phyloP scores from a whole-genome alignment of 2,113 vertebrate genomes.

The Oenanthe melanoleuca region DNA sequence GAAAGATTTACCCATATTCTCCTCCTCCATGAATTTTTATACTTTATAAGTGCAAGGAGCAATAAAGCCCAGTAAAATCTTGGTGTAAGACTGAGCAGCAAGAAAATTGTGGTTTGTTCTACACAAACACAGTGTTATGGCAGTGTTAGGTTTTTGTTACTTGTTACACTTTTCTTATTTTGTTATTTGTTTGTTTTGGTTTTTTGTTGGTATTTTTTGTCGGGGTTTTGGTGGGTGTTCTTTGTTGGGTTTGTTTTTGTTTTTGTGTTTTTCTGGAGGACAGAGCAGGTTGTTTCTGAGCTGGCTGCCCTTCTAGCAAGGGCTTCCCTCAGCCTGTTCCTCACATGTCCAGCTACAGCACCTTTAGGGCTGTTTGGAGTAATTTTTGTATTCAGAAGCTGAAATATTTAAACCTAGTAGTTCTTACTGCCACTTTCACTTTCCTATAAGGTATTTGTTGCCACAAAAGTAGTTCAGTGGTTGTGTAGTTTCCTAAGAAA shows the following conservation, averaged over 20 bases:
- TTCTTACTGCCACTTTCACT: background rate
- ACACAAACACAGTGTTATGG: background rate
- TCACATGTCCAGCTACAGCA: background rate
- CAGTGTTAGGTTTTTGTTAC: background rate
- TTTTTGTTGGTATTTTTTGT: background rate
- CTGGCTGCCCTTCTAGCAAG: background rate
- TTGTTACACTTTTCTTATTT: no score
- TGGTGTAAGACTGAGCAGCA: background rate
- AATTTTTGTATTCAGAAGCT: background rate
- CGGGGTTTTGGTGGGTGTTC: no score
- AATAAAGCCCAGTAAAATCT: background rate
- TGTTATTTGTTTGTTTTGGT: no score
- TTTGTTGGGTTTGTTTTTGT: background rate
- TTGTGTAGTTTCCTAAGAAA: background rate
- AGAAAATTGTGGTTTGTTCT: fast-evolving
- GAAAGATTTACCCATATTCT: background rate
- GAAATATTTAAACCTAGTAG: background rate
- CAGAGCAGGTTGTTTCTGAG: background rate
- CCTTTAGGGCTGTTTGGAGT: background rate
- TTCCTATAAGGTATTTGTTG: background rate
- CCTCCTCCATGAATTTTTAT: background rate
- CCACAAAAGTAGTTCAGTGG: background rate
- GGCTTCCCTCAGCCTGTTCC: fast-evolving
- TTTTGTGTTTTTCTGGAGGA: no score
- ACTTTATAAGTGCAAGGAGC: background rate